phyloP scores from a whole-genome alignment of 2,113 vertebrate species.

The Dicaeum eximium region DNA sequence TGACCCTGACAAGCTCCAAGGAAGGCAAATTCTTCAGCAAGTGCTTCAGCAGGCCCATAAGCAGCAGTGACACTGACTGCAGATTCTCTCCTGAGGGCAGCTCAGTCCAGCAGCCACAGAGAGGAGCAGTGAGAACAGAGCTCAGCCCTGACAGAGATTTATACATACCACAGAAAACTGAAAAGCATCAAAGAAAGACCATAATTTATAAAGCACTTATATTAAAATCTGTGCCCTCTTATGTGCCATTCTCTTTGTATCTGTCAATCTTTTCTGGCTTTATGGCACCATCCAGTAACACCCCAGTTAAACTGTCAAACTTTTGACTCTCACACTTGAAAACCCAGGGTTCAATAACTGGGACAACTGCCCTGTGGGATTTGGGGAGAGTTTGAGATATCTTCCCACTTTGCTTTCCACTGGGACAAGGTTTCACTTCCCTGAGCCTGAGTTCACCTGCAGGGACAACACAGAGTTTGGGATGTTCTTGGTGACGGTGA shows the following conservation, averaged over 20 bases:
- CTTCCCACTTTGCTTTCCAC: neutral
- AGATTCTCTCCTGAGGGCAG: neutral
- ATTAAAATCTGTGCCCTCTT: neutral
- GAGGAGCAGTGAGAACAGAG: neutral
- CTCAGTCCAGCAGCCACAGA: neutral
- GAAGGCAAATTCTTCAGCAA: neutral
- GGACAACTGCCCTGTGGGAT: fast-evolving
- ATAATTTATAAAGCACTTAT: neutral
- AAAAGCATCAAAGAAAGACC: neutral
- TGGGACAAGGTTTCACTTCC: neutral
- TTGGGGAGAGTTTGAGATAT: neutral
- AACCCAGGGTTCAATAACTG: neutral
- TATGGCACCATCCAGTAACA: neutral
- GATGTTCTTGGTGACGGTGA: neutral
- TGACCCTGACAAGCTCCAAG: constrained; percentile 3
- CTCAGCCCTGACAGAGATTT: neutral
- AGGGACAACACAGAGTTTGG: fast-evolving
- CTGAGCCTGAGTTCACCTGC: neutral
- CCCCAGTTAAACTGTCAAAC: neutral
- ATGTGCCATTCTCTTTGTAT: neutral
- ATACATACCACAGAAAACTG: neutral
- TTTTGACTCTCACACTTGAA: neutral
- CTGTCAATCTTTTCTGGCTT: neutral
- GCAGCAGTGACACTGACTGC: neutral
- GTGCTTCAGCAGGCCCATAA: neutral